Percentiles rank a stretch among this genome's conserved stretches.
These are phyloP conservation scores for Nyctibius bracteatus DNA, from an alignment of 2,113 vertebrate species.

Conservation along the genomic window DNA sequence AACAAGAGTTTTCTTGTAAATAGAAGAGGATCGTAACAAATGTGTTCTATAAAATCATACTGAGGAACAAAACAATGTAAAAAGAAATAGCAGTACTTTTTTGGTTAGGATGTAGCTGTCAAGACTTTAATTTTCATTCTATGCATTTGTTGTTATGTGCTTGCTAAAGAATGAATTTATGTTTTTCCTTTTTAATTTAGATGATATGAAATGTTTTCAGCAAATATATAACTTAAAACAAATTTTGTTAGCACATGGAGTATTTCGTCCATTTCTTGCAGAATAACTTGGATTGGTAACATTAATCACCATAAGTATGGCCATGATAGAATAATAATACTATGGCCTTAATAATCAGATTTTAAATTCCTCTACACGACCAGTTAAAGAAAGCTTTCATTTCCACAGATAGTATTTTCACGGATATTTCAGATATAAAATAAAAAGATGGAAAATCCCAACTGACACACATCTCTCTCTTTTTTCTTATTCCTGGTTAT, in stretches of 20 bases:
- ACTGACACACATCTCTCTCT: background rate
- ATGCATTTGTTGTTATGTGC: background rate
- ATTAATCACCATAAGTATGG: background rate
- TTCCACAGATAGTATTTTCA: background rate
- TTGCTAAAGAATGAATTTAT: background rate
- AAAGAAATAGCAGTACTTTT: background rate
- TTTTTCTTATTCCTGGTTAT: background rate
- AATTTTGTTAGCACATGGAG: background rate
- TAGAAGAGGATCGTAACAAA: background rate
- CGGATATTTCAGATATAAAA: background rate
- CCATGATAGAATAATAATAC: background rate
- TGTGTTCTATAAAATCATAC: background rate
- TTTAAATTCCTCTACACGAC: background rate
- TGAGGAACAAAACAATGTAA: background rate
- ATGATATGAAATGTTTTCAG: background rate
- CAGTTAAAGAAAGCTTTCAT: background rate
- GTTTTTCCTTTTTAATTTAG: background rate
- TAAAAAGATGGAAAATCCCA: background rate
- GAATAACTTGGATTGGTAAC: background rate
- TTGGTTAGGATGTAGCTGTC: background rate
- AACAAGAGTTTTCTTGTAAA: background rate
- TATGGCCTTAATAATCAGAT: background rate
- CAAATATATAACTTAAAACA: background rate
- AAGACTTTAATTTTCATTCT: background rate
- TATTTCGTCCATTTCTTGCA: background rate